These are phyloP conservation scores for Tadarida brasiliensis DNA, from an alignment of 2,797 vertebrate genomes.

Conservation along the genomic window DNA sequence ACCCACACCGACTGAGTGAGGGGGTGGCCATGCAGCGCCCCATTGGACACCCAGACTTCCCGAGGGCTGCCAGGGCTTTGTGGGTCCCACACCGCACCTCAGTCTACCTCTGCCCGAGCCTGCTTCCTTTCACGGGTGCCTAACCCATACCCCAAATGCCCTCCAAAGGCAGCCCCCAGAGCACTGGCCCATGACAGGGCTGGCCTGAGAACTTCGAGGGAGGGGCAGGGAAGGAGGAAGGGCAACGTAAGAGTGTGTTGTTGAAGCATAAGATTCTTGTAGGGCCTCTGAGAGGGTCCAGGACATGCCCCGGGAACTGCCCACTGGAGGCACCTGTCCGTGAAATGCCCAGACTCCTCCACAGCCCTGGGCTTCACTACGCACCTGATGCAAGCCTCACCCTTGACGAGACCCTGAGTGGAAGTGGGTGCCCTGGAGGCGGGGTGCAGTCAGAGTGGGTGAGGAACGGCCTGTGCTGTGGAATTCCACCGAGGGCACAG, in stretches of 20 bases:
- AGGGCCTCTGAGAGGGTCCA: neutral
- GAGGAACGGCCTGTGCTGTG: neutral
- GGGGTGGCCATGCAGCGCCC: neutral
- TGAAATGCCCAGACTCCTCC: too few species aligned
- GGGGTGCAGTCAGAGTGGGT: fast-evolving
- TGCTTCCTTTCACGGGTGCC: neutral
- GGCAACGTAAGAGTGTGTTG: neutral
- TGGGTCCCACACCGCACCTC: fast-evolving
- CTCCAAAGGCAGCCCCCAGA: neutral
- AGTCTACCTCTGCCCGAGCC: neutral
- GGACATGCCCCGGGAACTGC: neutral
- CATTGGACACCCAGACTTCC: neutral
- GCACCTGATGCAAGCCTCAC: neutral
- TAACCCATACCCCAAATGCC: neutral
- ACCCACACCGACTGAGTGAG: neutral
- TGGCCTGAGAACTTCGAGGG: too few species aligned
- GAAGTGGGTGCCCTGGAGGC: too few species aligned
- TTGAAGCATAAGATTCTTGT: neutral
- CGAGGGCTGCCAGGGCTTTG: neutral
- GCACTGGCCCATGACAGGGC: too few species aligned
- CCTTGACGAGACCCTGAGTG: neutral
- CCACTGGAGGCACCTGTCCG: neutral
- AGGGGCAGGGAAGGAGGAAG: neutral
- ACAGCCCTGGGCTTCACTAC: neutral
- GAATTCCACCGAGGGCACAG: neutral